Evolutionary conservation across 2,888 invertebrate genomes (phyloP).

Genomic region (Lepas anatifera): DNA sequence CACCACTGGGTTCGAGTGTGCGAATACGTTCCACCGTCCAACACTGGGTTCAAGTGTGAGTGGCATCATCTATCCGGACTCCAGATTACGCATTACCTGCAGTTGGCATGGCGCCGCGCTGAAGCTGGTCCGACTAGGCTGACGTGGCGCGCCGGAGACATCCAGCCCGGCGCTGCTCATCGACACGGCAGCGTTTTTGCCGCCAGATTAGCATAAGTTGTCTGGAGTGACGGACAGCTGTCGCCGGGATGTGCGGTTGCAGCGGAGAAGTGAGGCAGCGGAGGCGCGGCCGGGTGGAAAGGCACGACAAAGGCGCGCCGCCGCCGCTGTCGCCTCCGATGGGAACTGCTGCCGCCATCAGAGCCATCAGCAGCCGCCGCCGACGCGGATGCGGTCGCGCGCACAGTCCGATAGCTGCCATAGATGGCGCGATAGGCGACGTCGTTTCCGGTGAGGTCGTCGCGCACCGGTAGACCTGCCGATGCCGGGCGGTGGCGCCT

Average conservation of each 20-base stretch:
- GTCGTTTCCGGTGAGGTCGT: neutral
- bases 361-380: no score
- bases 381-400: no score
- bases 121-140: neutral
- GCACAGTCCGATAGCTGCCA: neutral
- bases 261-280: neutral
- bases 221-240: constrained; percentile 1
- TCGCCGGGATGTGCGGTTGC: neutral
- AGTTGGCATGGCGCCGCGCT: no score
- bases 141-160: neutral
- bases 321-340: neutral
- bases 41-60: no score
- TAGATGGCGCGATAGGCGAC: neutral
- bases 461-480: neutral
- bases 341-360: no score
- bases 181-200: constrained; percentile 2
- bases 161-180: neutral
- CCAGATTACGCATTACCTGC: no score
- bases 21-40: no score
- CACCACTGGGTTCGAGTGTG: no score
- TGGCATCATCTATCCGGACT: no score
- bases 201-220: neutral
- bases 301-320: neutral
- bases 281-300: neutral
- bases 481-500: neutral